Conservation (phyloP, 2,888 invertebrate genomes). For the Limnephilus rhombicus region DNA sequence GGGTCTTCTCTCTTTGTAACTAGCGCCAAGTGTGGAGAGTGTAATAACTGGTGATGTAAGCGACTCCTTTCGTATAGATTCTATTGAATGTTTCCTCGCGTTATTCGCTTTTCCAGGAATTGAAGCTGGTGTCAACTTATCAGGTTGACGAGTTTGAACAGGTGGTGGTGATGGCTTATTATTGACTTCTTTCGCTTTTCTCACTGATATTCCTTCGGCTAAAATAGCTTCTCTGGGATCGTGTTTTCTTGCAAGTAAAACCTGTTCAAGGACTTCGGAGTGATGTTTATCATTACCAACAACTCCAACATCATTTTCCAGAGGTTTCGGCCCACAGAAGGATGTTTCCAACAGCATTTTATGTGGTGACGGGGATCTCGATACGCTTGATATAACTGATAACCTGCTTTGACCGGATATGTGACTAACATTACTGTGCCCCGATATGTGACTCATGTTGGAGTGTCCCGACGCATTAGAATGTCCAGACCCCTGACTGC, state of each 20-base stretch:
- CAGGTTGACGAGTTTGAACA: background rate
- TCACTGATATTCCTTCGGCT: slow-evolving; percentile 80
- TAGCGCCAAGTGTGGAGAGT: slow-evolving; percentile 60
- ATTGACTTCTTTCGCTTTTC: slow-evolving; percentile 68
- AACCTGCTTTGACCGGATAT: slow-evolving; percentile 69
- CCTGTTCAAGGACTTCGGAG: slow-evolving; percentile 78
- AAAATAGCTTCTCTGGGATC: slow-evolving; percentile 82
- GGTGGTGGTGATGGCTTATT: slow-evolving; percentile 20
- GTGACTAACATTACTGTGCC: slow-evolving; percentile 66
- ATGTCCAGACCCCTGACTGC: slow-evolving; percentile 85
- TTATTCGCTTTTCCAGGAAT: slow-evolving; percentile 25
- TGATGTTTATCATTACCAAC: slow-evolving; percentile 72
- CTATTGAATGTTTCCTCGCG: slow-evolving; percentile 53
- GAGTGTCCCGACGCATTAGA: slow-evolving; percentile 72
- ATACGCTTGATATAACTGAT: slow-evolving; percentile 77
- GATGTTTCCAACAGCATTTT: slow-evolving; percentile 93
- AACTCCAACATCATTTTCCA: slow-evolving; percentile 77
- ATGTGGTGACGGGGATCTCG: slow-evolving; percentile 92
- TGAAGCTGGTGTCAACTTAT: slow-evolving; percentile 40
- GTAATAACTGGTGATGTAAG: slow-evolving; percentile 63
- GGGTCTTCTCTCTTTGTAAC: slow-evolving; percentile 62
- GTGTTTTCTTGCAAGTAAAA: slow-evolving; percentile 79
- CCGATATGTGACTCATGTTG: slow-evolving; percentile 71
- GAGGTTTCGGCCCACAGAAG: slow-evolving; percentile 91
- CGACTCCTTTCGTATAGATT: slow-evolving; percentile 61